phyloP scores from a whole-genome alignment of 23 tunicate genomes.

The Trididemnum nubilum region DNA sequence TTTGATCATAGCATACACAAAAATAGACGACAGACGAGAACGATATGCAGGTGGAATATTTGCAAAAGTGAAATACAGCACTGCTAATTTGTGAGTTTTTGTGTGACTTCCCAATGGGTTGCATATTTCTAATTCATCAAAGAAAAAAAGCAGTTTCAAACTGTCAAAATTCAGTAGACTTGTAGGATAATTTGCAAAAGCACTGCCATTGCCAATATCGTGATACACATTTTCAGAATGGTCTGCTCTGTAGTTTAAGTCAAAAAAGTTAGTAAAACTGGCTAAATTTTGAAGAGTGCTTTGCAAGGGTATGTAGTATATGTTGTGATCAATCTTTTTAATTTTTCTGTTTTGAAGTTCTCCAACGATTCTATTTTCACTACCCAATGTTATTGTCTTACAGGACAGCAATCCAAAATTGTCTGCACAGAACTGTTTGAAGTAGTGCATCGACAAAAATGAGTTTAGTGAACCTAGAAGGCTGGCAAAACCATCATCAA shows the following conservation, averaged over 20 bases:
- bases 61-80: not conserved
- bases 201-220: not conserved
- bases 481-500: not conserved
- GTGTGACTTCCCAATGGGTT: not conserved
- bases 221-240: not conserved
- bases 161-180: not conserved
- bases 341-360: not conserved
- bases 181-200: not conserved
- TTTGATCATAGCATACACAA: not conserved
- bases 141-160: not conserved
- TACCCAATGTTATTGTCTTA: not conserved
- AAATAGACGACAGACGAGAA: not conserved
- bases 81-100: not conserved
- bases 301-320: not conserved
- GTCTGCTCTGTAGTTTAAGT: not conserved
- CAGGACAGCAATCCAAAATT: not conserved
- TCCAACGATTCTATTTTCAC: not conserved
- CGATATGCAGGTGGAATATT: not conserved
- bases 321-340: not conserved
- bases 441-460: not conserved
- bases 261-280: not conserved
- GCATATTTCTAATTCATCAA: not conserved
- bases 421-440: not conserved
- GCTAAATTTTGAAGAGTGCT: not conserved
- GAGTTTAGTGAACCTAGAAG: not conserved